Conservation (phyloP, 2,113 vertebrate species). For the Phaethon lepturus region DNA sequence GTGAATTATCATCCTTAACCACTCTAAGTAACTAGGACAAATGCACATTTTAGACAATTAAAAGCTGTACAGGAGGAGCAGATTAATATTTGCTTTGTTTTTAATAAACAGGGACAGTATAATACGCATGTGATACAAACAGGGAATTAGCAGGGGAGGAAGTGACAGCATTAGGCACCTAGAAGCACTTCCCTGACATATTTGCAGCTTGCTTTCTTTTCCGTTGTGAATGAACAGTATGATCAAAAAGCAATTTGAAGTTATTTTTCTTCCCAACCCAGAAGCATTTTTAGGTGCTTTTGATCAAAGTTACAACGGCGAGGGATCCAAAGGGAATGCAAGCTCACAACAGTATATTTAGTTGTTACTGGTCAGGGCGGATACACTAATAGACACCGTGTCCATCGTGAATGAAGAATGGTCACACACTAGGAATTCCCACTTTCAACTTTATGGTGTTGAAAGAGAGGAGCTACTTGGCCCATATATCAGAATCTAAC, state of each 20-base stretch:
- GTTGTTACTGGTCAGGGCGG: neutral
- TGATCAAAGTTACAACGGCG: neutral
- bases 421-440: neutral
- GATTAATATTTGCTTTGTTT: neutral
- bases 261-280: neutral
- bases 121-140: neutral
- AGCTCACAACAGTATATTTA: neutral
- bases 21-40: neutral
- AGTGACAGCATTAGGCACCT: neutral
- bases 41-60: neutral
- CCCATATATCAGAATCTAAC: neutral
- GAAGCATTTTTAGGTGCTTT: neutral
- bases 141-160: neutral
- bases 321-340: neutral
- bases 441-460: neutral
- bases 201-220: neutral
- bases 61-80: neutral
- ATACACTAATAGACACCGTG: rapidly evolving
- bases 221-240: neutral
- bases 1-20: neutral
- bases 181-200: neutral
- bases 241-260: neutral
- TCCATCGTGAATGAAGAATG: neutral
- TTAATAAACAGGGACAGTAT: neutral
- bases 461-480: neutral